Base-by-base conservation (phyloP, 2,797 vertebrate species). In the Chaunax sp. region DNA sequence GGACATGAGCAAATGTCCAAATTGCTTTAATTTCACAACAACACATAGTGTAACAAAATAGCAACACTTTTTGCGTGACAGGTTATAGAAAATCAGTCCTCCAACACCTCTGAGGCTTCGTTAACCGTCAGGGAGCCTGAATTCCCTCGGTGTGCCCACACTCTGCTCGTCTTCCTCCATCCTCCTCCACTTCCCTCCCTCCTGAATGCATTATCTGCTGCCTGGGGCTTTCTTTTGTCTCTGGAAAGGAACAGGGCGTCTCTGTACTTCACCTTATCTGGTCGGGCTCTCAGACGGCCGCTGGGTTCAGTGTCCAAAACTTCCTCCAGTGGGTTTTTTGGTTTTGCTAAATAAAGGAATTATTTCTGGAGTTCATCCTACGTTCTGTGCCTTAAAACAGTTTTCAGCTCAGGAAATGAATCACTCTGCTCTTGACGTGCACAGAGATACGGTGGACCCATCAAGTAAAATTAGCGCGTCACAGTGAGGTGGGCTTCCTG, bases 271-370 rank as follows among this genome's bases (percentile, higher is more conserved):
- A 63, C 30, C 45, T 73, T 53, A 74, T 74, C 58, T 51, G 11
- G 70, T 62, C 62, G 33, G 57, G 45, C 25, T 67, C 67, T 85
- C 33, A 64, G 46, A 78, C 77, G 69, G 61, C 50, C 54, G 45
- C 47, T 55, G 0, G 7, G 26, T 53, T 46, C 37, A 43, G 25
- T 41, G 12, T 57, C n/a, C 67, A 59, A 46, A 53, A 41, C 35
- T 45, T 49, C 65, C 18, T 6, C n/a, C n/a, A n/a, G n/a, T n/a
- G n/a, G n/a, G n/a, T 19, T 80, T 79, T 72, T 30, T 64, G n/a
- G n/a, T 33, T 64, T 9, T 0, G 47, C 41, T 33, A 28, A 58
- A 51, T 20, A 70, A 51, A 43, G 25, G 43, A 65, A 49, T 26
- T 51, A 55, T 77, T 72, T 67, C 35, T 69, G 50, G 40, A 71